Conservation (phyloP, 1,140 invertebrate species). For the Drosophila sucinea region DNA sequence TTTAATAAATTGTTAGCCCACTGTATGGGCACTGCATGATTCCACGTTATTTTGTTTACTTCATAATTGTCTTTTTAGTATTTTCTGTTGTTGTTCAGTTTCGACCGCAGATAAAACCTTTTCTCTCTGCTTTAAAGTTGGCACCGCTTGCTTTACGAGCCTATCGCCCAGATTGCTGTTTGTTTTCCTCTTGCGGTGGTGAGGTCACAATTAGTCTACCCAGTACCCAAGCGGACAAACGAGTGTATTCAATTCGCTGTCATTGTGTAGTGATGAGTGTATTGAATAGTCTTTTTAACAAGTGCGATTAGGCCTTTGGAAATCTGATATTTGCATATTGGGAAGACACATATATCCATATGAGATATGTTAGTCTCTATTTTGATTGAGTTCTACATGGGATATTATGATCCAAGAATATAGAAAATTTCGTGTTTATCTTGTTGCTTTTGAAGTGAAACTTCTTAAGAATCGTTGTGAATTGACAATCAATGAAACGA, state of each 20-base stretch:
- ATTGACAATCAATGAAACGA: too few relatives aligned
- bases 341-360: too few relatives aligned
- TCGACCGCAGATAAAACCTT: conserved; percentile 62
- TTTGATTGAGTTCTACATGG: too few relatives aligned
- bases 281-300: too few relatives aligned
- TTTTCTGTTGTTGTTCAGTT: conserved; percentile 38
- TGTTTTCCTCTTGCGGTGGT: conserved; percentile 18
- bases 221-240: not conserved
- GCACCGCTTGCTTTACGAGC: conserved; percentile 67
- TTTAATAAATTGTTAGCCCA: not conserved
- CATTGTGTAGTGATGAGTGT: too few relatives aligned
- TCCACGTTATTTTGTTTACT: conserved; percentile 66
- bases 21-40: conserved; percentile 31
- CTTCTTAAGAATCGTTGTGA: too few relatives aligned
- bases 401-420: too few relatives aligned
- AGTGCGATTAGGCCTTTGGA: too few relatives aligned
- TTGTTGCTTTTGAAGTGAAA: too few relatives aligned
- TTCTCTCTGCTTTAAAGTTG: conserved; percentile 47
- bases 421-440: too few relatives aligned
- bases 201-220: conserved; percentile 43
- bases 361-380: too few relatives aligned
- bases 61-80: conserved; percentile 64
- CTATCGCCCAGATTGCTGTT: conserved; percentile 56
- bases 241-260: not conserved
- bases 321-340: too few relatives aligned